phyloP scores from a whole-genome alignment of 1,140 invertebrate genomes.

The Agrilus planipennis region DNA sequence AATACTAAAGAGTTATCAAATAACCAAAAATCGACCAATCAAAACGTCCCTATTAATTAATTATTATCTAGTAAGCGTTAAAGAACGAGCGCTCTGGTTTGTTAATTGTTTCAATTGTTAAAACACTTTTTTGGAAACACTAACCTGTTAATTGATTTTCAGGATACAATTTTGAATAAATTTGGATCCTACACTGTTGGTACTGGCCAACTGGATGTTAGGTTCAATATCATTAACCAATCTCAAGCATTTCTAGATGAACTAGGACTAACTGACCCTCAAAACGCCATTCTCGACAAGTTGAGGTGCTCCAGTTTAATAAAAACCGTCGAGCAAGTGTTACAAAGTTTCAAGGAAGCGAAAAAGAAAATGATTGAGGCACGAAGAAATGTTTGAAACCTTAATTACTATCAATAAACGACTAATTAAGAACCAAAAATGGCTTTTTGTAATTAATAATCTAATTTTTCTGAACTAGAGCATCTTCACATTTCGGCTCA shows the following conservation, averaged over 20 bases:
- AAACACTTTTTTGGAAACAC: too few species aligned
- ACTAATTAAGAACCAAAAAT: too few species aligned
- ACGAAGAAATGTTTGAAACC: slow-evolving; percentile 16
- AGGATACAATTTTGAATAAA: slow-evolving; percentile 23
- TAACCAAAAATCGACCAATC: neutral
- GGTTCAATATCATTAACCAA: slow-evolving; percentile 24
- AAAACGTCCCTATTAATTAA: neutral
- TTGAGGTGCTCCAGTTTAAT: slow-evolving; percentile 20
- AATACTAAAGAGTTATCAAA: too few species aligned
- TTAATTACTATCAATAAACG: too few species aligned
- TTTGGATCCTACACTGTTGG: slow-evolving; percentile 18
- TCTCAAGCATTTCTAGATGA: slow-evolving; percentile 22
- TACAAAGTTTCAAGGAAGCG: slow-evolving; percentile 25
- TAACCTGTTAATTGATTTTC: slow-evolving; percentile 12
- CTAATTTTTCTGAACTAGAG: too few species aligned
- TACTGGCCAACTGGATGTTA: slow-evolving; percentile 19
- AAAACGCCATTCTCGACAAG: slow-evolving; percentile 19
- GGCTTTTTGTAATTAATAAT: too few species aligned
- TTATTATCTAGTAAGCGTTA: too few species aligned
- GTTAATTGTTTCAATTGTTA: too few species aligned
- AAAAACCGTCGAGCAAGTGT: slow-evolving; percentile 28
- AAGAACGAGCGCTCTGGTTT: too few species aligned
- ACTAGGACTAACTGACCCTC: slow-evolving; percentile 2
- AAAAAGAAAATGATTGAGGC: slow-evolving; percentile 25
- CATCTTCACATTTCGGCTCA: too few species aligned